phyloP scores from a whole-genome alignment of 2,113 vertebrate genomes.

The Clarias gariepinus region DNA sequence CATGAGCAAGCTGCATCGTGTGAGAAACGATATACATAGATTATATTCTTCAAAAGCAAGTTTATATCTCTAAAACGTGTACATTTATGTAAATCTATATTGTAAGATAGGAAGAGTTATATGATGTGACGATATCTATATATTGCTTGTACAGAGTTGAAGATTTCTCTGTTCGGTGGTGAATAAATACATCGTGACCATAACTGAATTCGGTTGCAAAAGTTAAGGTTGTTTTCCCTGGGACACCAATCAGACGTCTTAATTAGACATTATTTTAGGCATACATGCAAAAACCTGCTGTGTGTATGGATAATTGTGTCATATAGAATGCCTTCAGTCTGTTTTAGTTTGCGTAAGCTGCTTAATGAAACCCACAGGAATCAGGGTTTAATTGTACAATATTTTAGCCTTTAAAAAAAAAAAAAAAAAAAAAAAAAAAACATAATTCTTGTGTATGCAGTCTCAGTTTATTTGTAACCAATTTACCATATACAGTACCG shows the following conservation, averaged over 20 bases:
- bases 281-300: background rate
- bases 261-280: background rate
- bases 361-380: background rate
- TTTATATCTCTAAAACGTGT: constrained; percentile 53
- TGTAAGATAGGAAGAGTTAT: constrained; percentile 57
- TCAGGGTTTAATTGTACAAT: background rate
- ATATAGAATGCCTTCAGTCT: background rate
- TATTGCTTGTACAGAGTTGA: constrained; percentile 56
- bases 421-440: too few species aligned
- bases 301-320: background rate
- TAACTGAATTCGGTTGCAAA: background rate
- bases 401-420: background rate
- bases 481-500: too few species aligned
- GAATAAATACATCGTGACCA: constrained; percentile 54
- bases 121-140: constrained; percentile 53
- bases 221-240: background rate
- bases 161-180: constrained; percentile 48
- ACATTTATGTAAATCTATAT: constrained; percentile 57
- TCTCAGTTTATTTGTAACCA: background rate
- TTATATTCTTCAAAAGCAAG: constrained; percentile 46
- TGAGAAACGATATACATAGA: constrained; percentile 37
- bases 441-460: background rate
- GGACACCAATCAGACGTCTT: background rate
- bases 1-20: constrained; percentile 29
- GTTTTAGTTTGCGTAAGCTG: background rate